Evolutionary conservation across 2,113 vertebrate species (phyloP).

Genomic region (Eonycteris spelaea): DNA sequence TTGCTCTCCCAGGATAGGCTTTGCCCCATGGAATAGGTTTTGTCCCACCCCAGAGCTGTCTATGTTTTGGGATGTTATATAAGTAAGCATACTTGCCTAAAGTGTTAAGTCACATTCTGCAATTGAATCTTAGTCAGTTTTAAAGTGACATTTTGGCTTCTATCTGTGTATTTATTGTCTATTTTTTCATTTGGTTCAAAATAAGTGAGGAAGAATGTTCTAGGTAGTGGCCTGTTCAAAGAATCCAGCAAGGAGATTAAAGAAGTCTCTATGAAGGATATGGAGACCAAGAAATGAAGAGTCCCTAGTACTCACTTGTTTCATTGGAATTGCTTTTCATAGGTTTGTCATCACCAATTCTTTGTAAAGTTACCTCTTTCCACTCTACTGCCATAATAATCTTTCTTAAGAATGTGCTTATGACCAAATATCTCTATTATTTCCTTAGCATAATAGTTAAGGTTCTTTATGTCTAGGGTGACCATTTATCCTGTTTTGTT

Average conservation of each 20-base stretch:
- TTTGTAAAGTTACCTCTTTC: not conserved
- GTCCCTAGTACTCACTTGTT: not conserved
- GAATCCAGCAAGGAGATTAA: not conserved
- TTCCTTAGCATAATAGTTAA: not conserved
- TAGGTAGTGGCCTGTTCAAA: not conserved
- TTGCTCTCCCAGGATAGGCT: not conserved
- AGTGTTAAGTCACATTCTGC: not conserved
- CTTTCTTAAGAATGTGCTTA: not conserved
- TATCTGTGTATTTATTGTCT: not conserved
- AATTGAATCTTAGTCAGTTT: not conserved
- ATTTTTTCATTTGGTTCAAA: not conserved
- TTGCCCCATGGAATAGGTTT: not conserved
- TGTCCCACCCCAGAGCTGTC: not conserved
- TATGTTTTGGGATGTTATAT: not conserved
- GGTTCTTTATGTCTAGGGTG: not conserved
- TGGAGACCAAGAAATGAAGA: not conserved
- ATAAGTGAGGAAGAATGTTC: not conserved
- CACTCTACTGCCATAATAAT: not conserved
- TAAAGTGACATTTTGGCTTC: not conserved
- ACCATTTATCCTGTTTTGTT: not conserved
- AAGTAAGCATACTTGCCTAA: not conserved
- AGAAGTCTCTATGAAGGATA: not conserved
- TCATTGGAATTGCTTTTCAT: not conserved
- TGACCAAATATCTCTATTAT: not conserved
- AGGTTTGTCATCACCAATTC: not conserved